Evolutionary conservation across 2,113 vertebrate species (phyloP).

Genomic region (Phasianus colchicus): DNA sequence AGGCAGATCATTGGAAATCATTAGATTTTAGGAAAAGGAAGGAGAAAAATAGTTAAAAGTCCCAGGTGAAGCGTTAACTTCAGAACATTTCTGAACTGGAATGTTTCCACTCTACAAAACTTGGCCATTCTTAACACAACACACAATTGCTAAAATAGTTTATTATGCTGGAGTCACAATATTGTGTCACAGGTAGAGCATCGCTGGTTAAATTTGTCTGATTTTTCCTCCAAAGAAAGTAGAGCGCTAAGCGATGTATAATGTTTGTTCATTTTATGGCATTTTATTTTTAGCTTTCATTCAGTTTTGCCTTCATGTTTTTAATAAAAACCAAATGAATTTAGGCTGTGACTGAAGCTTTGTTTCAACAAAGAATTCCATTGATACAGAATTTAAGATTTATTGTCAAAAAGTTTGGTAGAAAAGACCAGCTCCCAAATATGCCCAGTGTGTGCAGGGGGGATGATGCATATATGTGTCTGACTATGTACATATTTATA

Average conservation of each 20-base stretch:
- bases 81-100: background rate
- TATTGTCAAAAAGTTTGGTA: background rate
- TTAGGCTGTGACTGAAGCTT: background rate
- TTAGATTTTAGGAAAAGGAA: background rate
- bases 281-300: constrained; percentile 12
- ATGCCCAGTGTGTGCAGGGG: too few relatives aligned
- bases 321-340: constrained; percentile 39
- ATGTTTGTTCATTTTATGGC: background rate
- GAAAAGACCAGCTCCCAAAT: background rate
- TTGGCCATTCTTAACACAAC: background rate
- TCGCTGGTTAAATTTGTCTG: background rate
- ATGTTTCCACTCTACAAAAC: background rate
- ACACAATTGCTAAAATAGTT: background rate
- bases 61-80: background rate
- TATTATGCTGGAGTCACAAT: background rate
- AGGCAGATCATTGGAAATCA: background rate
- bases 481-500: rapidly evolving
- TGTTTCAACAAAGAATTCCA: constrained; percentile 23
- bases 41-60: background rate
- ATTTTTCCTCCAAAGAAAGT: background rate
- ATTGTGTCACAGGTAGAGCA: background rate
- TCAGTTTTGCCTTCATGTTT: background rate
- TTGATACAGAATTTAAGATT: background rate
- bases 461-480: background rate
- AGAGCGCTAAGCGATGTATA: background rate